Base-by-base conservation (phyloP, 1,140 invertebrate genomes). In the Homarus americanus region DNA sequence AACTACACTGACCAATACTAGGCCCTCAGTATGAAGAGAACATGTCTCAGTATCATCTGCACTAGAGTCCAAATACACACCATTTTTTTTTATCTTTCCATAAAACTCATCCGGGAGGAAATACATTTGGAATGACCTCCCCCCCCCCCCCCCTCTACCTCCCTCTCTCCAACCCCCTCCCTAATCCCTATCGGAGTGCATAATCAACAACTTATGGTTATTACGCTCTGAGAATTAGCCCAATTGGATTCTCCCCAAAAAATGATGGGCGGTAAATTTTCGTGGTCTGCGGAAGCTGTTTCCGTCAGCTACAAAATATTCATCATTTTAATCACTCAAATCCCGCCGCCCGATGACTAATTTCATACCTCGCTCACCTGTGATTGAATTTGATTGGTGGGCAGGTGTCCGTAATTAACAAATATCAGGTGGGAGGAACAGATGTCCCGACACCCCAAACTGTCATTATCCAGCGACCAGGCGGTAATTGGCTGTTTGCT, bases 121-220 rank as follows among this genome's bases (percentile, higher is more conserved):
- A 40, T 41, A 76, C 36, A 17, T 40, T 38, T 9, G 20, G 15
- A 40, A 40, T 41, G 36, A 76, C 36, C 73, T 20, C 73, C 28
- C 17, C 40, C 24, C 36, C 32, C 15, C 36, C 73, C 73, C 10
- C 72, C 10, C 12, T 32, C 34, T 15, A 34, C 72, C 12, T 32
- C 72, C 20, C 66, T 32, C 20, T 17, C 36, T 12, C 40, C 40
- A 34, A 4, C 73, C 36, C 73, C 73, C 20, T 40, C 73, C 40
- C 73, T 41, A 76, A 76, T 76, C 73, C 63, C 3, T 69, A 32
- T 24, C n/a, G 36, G 24, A 32, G 82, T 84, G 58, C 82, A 84
- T 84, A 84, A 84, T 84, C 63, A 84, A 84, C 82, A 84, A 84
- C 82, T 69, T 84, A 84, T 38, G 82, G 69, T 84, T 84, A 84